Base-by-base conservation (phyloP, 2,113 vertebrate genomes). In the Syngnathus typhle region DNA sequence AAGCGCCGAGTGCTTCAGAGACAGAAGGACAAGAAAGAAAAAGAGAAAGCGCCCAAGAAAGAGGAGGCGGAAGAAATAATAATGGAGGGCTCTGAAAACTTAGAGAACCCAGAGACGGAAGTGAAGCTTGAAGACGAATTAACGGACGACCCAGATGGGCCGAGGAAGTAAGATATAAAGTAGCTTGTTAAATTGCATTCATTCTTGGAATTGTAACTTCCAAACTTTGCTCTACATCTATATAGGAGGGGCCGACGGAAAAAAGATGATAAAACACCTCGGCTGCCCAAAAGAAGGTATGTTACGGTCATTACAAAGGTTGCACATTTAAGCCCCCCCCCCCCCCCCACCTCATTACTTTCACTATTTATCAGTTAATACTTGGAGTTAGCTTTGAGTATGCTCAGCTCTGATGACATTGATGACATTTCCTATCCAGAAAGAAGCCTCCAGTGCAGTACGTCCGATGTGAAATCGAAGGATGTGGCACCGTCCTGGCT, bases 381-480 rank as follows among this genome's bases (percentile, higher is more conserved):
- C 18, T 49, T 13, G 43, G 39, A 44, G 43, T 12, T 13, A 6
- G 44, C 44, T 15, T 65, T 52, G 1, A 9, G 62, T 39, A 1
- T 16, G 37, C 9, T n/a, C 21, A 54, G 54, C 21, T 11, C 54
- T 62, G 60, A 46, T 72, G 5, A 61, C 23, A 47, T 44, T 59
- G 65, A 36, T 65, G 58, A 58, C n/a, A 55, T 56, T 52, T 60
- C 4, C 64, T n/a, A 51, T 61, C 65, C 86, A 99, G 96, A 82
- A 99, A 99, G 93, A 99, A 99, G 87, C 96, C 96, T 2, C 96
- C 96, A 0, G 96, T 99, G 71, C 96, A 99, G 72, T 99, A 99
- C 1, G 96, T 99, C 10, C 96, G 96, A 74, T 99, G 96, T 68
- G 96, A 99, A 84, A 98, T 99, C 90, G 96, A 99, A 75, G 96